Conservation (phyloP, 2,797 vertebrate species). For the Heteromormyrus szaboi region DNA sequence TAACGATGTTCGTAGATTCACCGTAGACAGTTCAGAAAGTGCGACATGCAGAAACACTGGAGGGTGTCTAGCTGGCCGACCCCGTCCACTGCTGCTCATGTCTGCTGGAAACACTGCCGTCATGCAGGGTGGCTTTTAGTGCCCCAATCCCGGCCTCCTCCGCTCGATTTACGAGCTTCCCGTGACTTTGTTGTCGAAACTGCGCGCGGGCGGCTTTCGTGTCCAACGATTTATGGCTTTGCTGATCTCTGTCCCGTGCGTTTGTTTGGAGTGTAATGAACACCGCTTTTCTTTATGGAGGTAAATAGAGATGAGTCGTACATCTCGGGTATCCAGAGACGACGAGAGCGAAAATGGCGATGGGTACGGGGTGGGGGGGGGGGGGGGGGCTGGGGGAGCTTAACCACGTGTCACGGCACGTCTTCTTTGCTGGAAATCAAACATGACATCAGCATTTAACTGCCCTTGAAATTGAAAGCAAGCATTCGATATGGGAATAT, state of each 20-base stretch:
- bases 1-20: no score
- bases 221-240: not conserved
- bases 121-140: not conserved
- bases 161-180: not conserved
- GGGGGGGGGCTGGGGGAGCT: slow-evolving; percentile 31
- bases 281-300: slow-evolving; percentile 31
- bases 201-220: not conserved
- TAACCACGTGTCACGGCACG: slow-evolving; percentile 36
- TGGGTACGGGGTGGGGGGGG: slow-evolving; percentile 20
- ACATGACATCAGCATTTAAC: slow-evolving; percentile 10
- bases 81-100: not conserved
- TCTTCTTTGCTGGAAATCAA: slow-evolving; percentile 24
- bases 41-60: not conserved
- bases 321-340: slow-evolving; percentile 37
- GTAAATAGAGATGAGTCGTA: slow-evolving; percentile 38
- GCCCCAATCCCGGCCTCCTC: not conserved
- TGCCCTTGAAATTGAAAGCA: not conserved
- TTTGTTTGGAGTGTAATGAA: not conserved
- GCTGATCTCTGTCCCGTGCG: not conserved
- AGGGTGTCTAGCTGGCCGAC: not conserved
- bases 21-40: not conserved
- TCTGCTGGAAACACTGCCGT: not conserved
- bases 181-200: not conserved
- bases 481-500: not conserved
- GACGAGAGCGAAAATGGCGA: slow-evolving; percentile 33